Percentiles rank a stretch among this genome's conserved stretches.
Conservation (phyloP, 2,888 invertebrate species). For the Eristalis arbustorum region DNA sequence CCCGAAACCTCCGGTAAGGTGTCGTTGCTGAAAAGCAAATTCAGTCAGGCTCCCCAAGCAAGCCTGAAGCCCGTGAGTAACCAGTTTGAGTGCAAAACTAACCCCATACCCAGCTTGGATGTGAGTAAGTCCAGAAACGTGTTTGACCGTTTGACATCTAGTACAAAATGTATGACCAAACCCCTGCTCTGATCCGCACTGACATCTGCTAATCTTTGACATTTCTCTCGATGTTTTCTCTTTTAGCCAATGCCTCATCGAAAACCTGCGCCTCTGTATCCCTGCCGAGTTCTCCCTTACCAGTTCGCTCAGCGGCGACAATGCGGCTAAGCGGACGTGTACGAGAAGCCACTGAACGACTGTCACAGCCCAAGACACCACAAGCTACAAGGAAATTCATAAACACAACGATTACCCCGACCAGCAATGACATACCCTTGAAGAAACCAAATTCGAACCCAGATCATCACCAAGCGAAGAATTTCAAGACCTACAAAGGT, state of each 20-base stretch:
- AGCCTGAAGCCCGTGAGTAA: constrained; percentile 55
- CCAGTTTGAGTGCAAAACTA: constrained; percentile 63
- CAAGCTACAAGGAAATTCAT: constrained; percentile 62
- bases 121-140: constrained; percentile 72
- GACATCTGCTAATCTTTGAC: neutral
- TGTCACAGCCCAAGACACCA: constrained; percentile 77
- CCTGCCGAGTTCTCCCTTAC: constrained; percentile 78
- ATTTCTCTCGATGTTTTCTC: constrained; percentile 5
- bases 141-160: constrained; percentile 73
- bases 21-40: constrained; percentile 78
- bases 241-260: constrained; percentile 69
- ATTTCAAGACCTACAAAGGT: constrained; percentile 63
- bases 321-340: constrained; percentile 81
- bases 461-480: constrained; percentile 64
- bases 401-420: constrained; percentile 44
- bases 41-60: constrained; percentile 70
- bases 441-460: constrained; percentile 42
- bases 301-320: constrained; percentile 74
- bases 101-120: constrained; percentile 71
- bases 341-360: constrained; percentile 80
- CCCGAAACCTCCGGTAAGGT: constrained; percentile 77
- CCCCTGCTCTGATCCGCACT: neutral
- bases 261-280: constrained; percentile 75
- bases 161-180: constrained; percentile 73
- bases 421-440: constrained; percentile 51